Percentiles rank a stretch among this genome's conserved stretches.
Evolutionary conservation across 2,888 invertebrate species (phyloP).

Genomic region (Athalia cordata): DNA sequence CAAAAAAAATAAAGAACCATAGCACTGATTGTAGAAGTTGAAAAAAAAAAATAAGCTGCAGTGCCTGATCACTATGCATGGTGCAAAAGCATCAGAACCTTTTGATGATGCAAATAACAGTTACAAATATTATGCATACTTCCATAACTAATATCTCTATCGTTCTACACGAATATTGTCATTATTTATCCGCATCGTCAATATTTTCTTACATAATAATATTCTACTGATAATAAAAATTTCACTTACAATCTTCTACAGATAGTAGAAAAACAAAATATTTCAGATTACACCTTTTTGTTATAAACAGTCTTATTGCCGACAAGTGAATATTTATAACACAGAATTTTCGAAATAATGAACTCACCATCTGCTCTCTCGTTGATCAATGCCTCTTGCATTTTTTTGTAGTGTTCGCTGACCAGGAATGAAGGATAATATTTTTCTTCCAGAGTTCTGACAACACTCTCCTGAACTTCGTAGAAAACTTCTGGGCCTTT

Average conservation of each 20-base stretch:
- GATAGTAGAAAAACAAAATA: constrained; percentile 24
- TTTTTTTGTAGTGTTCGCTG: constrained; percentile 88
- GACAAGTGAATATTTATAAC: background rate
- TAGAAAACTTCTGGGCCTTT: constrained; percentile 92
- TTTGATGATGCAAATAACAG: constrained; percentile 18
- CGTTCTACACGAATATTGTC: background rate
- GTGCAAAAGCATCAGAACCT: constrained; percentile 21
- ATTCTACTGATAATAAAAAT: constrained; percentile 20
- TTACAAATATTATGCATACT: background rate
- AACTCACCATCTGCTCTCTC: constrained; percentile 75
- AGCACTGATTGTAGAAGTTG: constrained; percentile 11
- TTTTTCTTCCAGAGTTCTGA: constrained; percentile 88
- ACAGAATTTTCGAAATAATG: constrained; percentile 8
- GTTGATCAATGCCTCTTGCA: constrained; percentile 80
- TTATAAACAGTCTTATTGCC: background rate
- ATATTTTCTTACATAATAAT: constrained; percentile 10
- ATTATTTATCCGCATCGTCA: constrained; percentile 15
- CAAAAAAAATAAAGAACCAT: constrained; percentile 15
- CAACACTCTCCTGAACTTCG: constrained; percentile 88
- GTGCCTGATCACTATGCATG: constrained; percentile 28
- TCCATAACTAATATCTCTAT: background rate
- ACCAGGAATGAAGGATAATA: constrained; percentile 92
- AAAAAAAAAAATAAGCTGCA: constrained; percentile 3
- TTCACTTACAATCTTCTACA: constrained; percentile 43
- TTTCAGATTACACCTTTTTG: constrained; percentile 10